phyloP scores from a whole-genome alignment of 2,113 vertebrate species.

The Forbesichthys agassizii region DNA sequence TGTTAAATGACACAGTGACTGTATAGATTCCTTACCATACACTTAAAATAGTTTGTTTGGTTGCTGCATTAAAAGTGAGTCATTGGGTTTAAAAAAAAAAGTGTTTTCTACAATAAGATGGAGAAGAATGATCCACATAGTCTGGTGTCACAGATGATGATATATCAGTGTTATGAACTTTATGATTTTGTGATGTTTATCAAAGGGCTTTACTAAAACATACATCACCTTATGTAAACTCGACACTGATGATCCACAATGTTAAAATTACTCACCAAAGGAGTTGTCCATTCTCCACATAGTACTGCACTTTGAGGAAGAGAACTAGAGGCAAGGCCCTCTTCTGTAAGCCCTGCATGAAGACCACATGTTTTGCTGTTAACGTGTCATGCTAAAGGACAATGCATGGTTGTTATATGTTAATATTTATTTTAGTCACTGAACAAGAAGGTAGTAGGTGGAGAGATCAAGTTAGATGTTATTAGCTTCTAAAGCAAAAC shows the following conservation, averaged over 20 bases:
- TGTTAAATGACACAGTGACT: too few relatives aligned
- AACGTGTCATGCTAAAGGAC: slow-evolving; percentile 25
- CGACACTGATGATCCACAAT: not conserved
- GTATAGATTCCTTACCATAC: too few relatives aligned
- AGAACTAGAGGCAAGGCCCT: slow-evolving; percentile 79
- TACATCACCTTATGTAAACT: too few relatives aligned
- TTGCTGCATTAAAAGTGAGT: too few relatives aligned
- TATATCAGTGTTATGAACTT: not conserved
- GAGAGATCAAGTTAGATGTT: slow-evolving; percentile 8
- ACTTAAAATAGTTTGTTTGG: too few relatives aligned
- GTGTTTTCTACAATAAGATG: too few relatives aligned
- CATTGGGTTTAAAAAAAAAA: too few relatives aligned
- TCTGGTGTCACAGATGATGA: too few relatives aligned
- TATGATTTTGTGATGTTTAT: too few relatives aligned
- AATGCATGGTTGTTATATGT: slow-evolving; percentile 12
- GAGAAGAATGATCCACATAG: too few relatives aligned
- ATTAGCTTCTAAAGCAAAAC: not conserved
- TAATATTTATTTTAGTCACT: slow-evolving; percentile 19
- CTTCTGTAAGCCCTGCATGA: slow-evolving; percentile 73
- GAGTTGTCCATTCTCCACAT: slow-evolving; percentile 86
- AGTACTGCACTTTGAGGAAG: slow-evolving; percentile 87
- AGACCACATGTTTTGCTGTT: slow-evolving; percentile 21
- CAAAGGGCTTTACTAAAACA: too few relatives aligned
- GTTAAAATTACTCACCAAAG: slow-evolving; percentile 77
- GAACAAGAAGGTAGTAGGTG: slow-evolving; percentile 3